Base-by-base conservation (phyloP, 2,888 invertebrate species). In the Nomada fabriciana region DNA sequence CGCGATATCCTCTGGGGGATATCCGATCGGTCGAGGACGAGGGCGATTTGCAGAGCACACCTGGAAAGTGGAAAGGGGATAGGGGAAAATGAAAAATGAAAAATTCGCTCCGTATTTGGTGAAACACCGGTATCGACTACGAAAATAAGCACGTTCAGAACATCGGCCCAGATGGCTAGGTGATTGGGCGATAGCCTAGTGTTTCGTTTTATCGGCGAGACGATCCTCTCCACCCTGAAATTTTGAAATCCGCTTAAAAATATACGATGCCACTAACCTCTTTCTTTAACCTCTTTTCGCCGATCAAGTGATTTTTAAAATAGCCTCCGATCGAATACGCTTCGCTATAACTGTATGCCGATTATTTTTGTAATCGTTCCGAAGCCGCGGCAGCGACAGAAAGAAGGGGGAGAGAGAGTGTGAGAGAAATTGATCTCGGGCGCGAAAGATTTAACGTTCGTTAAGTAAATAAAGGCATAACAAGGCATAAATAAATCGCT, bases 191-290 rank as follows among this genome's bases (percentile, higher is more conserved):
- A 36, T 20, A 29, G 64, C 11, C 18, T 7, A 23, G n/a, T 60
- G 59, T 73, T 78, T 81, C 77, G 74, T 88, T 86, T 82, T 75
- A 67, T 64, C 70, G 69, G 77, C 63, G 81, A 69, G 23, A 53
- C 23, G 25, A 64, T 69, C 10, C 57, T n/a, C 47, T 79, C 63
- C 65, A 43, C 50, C 5, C 61, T 29, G 80, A 75, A 81, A 65
- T 81, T 75, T 73, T 59, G 74, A 72, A 77, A 61, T 79, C 63
- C 73, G 76, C 84, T 84, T 84, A 84, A 86, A 84, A 86, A 86
- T 80, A 82, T 60, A 78, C 83, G 71, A 57, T 50, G 52, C 36
- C 47, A 52, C 18, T 55, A 69, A 63, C 80, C 68, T 59, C 61
- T 55, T 69, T 76, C 60, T 80, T 52, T 42, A 55, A 52, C 60